Base-by-base conservation (phyloP, 2,113 vertebrate genomes). In the Menidia beryllina region DNA sequence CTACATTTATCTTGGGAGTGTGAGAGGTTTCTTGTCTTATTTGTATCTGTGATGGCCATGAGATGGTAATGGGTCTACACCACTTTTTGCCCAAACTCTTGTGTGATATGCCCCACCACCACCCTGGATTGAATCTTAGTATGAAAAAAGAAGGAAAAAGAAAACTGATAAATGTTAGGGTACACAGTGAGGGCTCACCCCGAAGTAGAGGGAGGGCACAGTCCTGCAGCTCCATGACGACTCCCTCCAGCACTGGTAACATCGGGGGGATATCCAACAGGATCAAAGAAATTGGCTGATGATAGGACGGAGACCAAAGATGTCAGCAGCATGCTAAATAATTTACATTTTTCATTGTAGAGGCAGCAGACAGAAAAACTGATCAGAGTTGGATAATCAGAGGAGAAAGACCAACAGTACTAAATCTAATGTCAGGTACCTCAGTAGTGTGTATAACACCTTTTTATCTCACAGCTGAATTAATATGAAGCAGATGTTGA, bases 141-240 rank as follows among this genome's bases (percentile, higher is more conserved):
- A n/a, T n/a, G n/a, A n/a, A n/a, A n/a, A n/a, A n/a, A n/a, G n/a
- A n/a, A n/a, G n/a, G 30, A 5, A 34, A 34, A 34, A 8, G 30
- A 10, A 5, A 34, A 34, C 10, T 1, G 30, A 30, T 30, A 8
- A 10, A 34, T 34, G 30, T 34, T 34, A 34, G 30, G 30, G 10
- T 5, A 39, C 49, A 36, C 12, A 15, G 3, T 0, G 13, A 4
- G 0, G 25, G 1, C 87, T 84, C 67, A 98, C 97, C 96, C 93
- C 87, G 95, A 75, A 99, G 92, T 54, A 98, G 94, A 0, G 97
- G 97, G 51, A 98, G 94, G 73, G 97, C 96, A 66, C 96, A 98
- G 86, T 99, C 97, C 91, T 98, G 97, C 77, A 99, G 94, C 91
- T 99, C 98, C 98, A 99, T 99, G 76, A 99, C 93, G 5, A 99